Conservation (phyloP, 1,140 invertebrate species). For the Sminthurides bifidus region DNA sequence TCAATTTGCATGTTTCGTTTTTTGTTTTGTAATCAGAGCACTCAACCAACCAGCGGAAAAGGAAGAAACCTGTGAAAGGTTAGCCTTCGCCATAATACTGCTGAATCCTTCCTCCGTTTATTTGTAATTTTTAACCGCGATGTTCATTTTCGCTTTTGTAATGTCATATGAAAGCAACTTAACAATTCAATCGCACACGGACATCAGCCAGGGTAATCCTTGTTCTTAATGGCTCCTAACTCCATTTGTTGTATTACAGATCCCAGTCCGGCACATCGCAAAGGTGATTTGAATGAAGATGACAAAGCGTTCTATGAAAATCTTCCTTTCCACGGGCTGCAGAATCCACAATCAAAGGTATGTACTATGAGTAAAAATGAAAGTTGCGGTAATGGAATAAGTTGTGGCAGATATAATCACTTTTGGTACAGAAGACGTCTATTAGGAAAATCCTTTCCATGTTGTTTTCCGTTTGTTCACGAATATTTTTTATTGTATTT, state of each 20-base stretch:
- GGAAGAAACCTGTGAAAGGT: conserved; percentile 63
- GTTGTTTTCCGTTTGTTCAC: not conserved
- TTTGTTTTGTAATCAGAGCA: conserved; percentile 21
- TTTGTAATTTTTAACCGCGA: not conserved
- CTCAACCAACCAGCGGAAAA: conserved; percentile 50
- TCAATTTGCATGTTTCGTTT: conserved; percentile 14
- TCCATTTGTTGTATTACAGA: conserved; percentile 11
- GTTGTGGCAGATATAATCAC: too few relatives aligned
- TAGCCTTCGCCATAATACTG: conserved; percentile 29
- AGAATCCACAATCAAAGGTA: conserved; percentile 82
- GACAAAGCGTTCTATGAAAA: conserved; percentile 77
- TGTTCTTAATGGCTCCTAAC: not conserved
- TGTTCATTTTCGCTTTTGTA: not conserved
- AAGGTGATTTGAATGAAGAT: conserved; percentile 34
- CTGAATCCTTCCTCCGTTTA: not conserved
- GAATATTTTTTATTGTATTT: conserved; percentile 17
- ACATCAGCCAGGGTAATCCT: too few relatives aligned
- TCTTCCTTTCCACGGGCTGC: conserved; percentile 80
- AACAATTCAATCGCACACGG: not conserved
- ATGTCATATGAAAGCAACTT: not conserved
- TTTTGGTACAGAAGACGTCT: too few relatives aligned
- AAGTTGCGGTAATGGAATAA: too few relatives aligned
- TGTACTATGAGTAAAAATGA: conserved; percentile 3
- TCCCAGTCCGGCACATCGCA: conserved; percentile 32
- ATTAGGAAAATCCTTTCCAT: too few relatives aligned